These are phyloP conservation scores for Euplexia lucipara DNA, from an alignment of 2,888 invertebrate species.

Conservation along the genomic window DNA sequence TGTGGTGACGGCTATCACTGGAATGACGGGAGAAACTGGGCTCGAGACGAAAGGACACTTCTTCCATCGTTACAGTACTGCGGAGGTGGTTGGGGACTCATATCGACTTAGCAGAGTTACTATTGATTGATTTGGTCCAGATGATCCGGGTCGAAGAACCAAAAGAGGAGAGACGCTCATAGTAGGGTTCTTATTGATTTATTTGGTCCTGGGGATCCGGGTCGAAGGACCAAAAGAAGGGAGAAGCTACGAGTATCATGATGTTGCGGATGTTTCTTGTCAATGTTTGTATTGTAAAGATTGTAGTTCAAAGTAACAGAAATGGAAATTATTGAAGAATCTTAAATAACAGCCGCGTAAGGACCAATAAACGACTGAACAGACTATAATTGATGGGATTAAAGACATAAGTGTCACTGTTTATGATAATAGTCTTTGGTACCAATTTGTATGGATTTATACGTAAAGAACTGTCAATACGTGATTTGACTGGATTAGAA, in stretches of 20 bases:
- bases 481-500: background rate
- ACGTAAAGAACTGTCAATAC: background rate
- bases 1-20: conserved; percentile 83
- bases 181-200: conserved; percentile 84
- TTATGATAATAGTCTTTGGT: no score
- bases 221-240: background rate
- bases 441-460: no score
- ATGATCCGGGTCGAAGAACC: no score
- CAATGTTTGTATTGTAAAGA: no score
- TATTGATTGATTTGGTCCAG: conserved; percentile 75
- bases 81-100: conserved; percentile 83
- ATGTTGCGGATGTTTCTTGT: background rate
- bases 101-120: conserved; percentile 82
- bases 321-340: no score
- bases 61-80: conserved; percentile 78
- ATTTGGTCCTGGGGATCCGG: conserved; percentile 11
- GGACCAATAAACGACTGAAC: no score
- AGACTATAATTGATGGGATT: no score
- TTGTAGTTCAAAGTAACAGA: no score
- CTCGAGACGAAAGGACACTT: conserved; percentile 80
- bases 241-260: background rate
- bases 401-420: no score
- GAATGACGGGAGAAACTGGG: conserved; percentile 81
- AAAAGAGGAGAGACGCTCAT: no score
- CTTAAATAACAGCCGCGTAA: no score